phyloP scores from a whole-genome alignment of 2,113 vertebrate genomes.

The Pogonocichla stellata region DNA sequence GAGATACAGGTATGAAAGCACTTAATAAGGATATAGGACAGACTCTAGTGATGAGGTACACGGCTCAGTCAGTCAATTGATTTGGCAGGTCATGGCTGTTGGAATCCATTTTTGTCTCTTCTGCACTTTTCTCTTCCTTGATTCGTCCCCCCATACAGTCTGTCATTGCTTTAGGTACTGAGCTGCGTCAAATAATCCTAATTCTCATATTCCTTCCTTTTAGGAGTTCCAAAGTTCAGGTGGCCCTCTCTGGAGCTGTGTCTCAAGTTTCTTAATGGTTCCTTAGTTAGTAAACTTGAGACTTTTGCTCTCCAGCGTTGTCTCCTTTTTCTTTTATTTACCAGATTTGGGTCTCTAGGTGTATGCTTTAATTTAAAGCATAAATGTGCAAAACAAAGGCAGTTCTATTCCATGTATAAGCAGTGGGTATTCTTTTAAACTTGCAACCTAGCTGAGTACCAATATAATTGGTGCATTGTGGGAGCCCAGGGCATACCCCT shows the following conservation, averaged over 20 bases:
- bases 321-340: background rate
- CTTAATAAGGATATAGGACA: background rate
- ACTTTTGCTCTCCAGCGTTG: background rate
- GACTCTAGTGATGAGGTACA: background rate
- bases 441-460: background rate
- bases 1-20: background rate
- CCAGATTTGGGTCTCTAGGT: background rate
- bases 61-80: background rate
- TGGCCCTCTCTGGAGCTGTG: background rate
- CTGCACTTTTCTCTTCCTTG: background rate
- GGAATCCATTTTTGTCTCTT: background rate
- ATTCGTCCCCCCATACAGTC: background rate
- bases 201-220: background rate
- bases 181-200: background rate
- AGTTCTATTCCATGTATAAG: background rate
- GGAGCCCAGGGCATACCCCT: no score
- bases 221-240: background rate
- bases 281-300: background rate
- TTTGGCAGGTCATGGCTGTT: background rate
- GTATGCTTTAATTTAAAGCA: background rate
- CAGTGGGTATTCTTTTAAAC: background rate
- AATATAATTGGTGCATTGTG: background rate
- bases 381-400: background rate
- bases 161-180: background rate
- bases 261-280: background rate